A percentile compares a stretch with the other conserved stretches of the same genome.
Conservation (phyloP, 2,797 vertebrate genomes). For the Sylvilagus floridanus region DNA sequence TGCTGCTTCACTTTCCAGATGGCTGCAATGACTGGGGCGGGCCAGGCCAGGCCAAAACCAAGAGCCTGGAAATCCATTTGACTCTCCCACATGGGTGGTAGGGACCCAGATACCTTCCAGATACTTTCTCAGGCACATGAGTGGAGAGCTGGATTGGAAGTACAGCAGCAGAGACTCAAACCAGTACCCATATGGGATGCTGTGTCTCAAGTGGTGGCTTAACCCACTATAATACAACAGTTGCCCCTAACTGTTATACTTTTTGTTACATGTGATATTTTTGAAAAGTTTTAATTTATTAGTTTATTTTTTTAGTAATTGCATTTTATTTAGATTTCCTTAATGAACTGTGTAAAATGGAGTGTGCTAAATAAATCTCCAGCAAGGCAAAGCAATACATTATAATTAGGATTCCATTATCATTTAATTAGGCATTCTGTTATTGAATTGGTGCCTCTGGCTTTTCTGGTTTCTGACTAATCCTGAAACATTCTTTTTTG, state of each 20-base stretch:
- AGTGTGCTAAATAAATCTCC: conserved; percentile 87
- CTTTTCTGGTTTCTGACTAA: conserved; percentile 87
- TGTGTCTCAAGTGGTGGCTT: no score
- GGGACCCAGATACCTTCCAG: no score
- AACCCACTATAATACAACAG: no score
- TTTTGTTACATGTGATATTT: conserved; percentile 54
- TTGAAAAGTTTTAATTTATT: conserved; percentile 79
- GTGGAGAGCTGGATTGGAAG: no score
- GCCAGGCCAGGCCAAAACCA: no score
- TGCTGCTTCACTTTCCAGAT: no score
- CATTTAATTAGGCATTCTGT: conserved; percentile 88
- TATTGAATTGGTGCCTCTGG: conserved; percentile 88
- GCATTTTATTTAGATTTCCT: conserved; percentile 85
- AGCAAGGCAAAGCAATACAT: conserved; percentile 85
- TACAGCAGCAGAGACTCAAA: no score
- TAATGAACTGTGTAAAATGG: conserved; percentile 85
- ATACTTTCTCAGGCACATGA: no score
- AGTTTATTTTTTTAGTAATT: conserved; percentile 80
- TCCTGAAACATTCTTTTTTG: conserved; percentile 88
- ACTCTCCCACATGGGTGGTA: no score
- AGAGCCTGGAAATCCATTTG: no score
- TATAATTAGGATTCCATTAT: conserved; percentile 89
- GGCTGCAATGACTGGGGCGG: no score
- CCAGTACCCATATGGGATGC: no score
- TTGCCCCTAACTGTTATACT: background rate